These are phyloP conservation scores for Micromys minutus DNA, from an alignment of 2,113 vertebrate species.

Conservation along the genomic window DNA sequence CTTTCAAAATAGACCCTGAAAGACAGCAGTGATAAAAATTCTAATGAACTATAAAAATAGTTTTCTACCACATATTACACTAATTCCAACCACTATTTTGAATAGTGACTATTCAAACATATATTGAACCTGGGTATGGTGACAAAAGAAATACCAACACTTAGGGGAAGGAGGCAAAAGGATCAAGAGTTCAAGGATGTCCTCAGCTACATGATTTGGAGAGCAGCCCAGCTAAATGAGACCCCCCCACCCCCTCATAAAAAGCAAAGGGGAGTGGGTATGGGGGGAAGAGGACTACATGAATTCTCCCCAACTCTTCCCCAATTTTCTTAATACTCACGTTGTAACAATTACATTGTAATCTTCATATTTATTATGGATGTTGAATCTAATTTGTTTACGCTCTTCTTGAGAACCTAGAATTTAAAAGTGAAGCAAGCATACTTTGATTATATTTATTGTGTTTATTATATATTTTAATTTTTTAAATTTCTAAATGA, in stretches of 20 bases:
- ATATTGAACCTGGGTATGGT: background rate
- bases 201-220: background rate
- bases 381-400: conserved; percentile 91
- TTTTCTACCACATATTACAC: background rate
- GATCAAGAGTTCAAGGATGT: background rate
- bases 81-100: background rate
- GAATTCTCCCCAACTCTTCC: background rate
- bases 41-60: background rate
- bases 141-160: background rate
- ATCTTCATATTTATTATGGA: conserved; percentile 88
- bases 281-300: background rate
- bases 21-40: background rate
- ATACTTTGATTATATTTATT: background rate
- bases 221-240: background rate
- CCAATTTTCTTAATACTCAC: conserved; percentile 87
- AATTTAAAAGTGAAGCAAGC: conserved; percentile 45
- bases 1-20: background rate
- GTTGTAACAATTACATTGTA: conserved; percentile 96
- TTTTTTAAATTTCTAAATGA: conserved; percentile 6
- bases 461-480: background rate
- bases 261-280: background rate
- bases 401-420: conserved; percentile 95
- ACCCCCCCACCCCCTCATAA: background rate
- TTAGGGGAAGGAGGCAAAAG: background rate
- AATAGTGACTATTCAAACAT: background rate